Base-by-base conservation (phyloP, 2,797 vertebrate species). In the Spondyliosoma cantharus region DNA sequence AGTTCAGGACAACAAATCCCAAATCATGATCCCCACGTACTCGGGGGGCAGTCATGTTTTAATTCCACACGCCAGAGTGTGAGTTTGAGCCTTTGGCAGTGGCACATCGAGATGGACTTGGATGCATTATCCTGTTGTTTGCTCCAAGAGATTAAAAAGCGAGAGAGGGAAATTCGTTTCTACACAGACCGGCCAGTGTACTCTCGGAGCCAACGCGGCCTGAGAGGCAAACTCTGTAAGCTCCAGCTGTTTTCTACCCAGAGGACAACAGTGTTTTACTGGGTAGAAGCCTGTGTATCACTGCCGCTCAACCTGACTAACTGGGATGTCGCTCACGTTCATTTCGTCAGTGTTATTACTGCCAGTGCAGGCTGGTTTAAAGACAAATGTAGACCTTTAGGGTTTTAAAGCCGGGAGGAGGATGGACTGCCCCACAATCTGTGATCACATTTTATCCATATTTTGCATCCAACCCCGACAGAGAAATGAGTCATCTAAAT, bases 121-220 rank as follows among this genome's bases (percentile, higher is more conserved):
- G 45, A 65, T 76, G 25, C 16, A 19, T 56, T 70, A 65, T 43
- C 45, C 67, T 71, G 60, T 45, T 45, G 27, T 66, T 71, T 17
- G 48, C 29, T 32, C 50, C 14, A 45, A 71, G 22, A 49, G 71
- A 78, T 83, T 77, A 68, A 63, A 82, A 54, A 29, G 29, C 43
- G 42, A 42, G 7, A 19, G 57, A 27, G 29, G 14, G 24, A 24
- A 25, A 50, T 42, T 73, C 43, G 19, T 43, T 29, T 62, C 19
- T 27, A 17, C 66, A 62, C 14, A n/a, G 16, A 77, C 16, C 58
- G 20, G 7, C 15, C 11, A 14, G 7, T 4, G 19, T 19, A 7
- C 45, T 71, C 19, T 22, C 37, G 11, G 12, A 15, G 27, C 20
- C 24, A 3, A 2, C 7, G 3, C 2, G 12, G 7, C 15, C 4